phyloP scores from a whole-genome alignment of 2,888 invertebrate species.

The Agapostemon virescens region DNA sequence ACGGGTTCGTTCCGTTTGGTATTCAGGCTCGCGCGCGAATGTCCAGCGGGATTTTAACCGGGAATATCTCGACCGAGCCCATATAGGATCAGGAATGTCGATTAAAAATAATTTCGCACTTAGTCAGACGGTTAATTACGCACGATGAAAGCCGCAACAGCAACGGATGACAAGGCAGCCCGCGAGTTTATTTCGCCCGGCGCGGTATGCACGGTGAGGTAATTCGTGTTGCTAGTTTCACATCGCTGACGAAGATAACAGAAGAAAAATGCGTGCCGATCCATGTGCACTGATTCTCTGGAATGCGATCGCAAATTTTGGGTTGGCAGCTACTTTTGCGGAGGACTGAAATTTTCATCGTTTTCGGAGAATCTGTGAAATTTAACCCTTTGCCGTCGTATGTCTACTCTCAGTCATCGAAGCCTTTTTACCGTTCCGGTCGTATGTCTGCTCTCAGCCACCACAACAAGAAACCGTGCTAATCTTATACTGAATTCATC shows the following conservation, averaged over 20 bases:
- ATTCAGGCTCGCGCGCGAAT: constrained; percentile 1
- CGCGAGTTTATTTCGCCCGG: constrained; percentile 6
- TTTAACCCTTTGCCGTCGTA: no score
- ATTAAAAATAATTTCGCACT: constrained; percentile 34
- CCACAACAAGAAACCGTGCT: no score
- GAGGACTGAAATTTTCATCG: background rate
- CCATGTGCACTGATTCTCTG: background rate
- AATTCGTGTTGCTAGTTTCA: background rate
- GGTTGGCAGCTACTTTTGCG: fast-evolving
- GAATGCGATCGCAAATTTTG: background rate
- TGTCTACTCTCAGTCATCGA: no score
- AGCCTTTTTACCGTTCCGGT: no score
- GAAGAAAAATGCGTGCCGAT: background rate
- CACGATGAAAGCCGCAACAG: constrained; percentile 14
- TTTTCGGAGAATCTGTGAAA: background rate
- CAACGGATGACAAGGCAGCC: constrained; percentile 1
- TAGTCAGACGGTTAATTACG: constrained; percentile 18
- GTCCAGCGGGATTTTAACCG: constrained; percentile 3
- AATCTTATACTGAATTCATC: no score
- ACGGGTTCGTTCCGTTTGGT: background rate
- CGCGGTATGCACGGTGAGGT: background rate
- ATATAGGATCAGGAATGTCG: constrained; percentile 10
- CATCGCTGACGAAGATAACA: constrained; percentile 11
- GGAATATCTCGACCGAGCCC: background rate
- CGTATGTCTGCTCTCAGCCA: no score